Percentiles rank a stretch among this genome's conserved stretches.
Evolutionary conservation across 1,140 invertebrate genomes (phyloP).

Genomic region (Zaprionus tsacasi): DNA sequence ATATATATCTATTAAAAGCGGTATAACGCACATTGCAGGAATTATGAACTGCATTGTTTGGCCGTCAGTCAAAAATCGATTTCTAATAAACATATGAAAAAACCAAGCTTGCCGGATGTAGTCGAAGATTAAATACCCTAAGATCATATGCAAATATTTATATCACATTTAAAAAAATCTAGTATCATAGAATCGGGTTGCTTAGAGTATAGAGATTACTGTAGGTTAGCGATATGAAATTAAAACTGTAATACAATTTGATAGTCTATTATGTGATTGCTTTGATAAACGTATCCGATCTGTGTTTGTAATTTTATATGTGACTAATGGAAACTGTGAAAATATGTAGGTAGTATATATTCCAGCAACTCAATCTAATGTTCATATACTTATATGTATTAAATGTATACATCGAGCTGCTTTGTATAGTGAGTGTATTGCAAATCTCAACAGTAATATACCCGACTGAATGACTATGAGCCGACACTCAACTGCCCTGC

Average conservation of each 20-base stretch:
- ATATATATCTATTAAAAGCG: conserved; percentile 34
- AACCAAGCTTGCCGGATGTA: background rate
- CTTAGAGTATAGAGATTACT: background rate
- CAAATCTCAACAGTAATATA: conserved; percentile 19
- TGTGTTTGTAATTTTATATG: background rate
- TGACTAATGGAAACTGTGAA: background rate
- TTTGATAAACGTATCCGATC: conserved; percentile 6
- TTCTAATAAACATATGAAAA: conserved; percentile 48
- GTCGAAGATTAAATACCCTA: conserved; percentile 39
- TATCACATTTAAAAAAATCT: background rate
- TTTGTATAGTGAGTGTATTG: background rate
- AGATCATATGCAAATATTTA: background rate
- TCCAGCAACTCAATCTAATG: background rate
- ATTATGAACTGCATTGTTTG: conserved; percentile 22
- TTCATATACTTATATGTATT: background rate
- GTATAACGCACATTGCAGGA: conserved; percentile 14
- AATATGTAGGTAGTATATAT: background rate
- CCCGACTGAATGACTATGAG: conserved; percentile 11
- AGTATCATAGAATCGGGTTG: background rate
- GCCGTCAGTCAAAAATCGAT: conserved; percentile 67
- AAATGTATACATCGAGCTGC: background rate
- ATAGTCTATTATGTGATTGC: background rate
- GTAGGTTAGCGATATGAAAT: background rate
- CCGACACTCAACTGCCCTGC: conserved; percentile 35
- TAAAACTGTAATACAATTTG: background rate